A percentile compares a stretch with the other conserved stretches of the same genome.
Evolutionary conservation across 2,797 vertebrate species (phyloP).

Genomic region (Eospalax fontanierii): DNA sequence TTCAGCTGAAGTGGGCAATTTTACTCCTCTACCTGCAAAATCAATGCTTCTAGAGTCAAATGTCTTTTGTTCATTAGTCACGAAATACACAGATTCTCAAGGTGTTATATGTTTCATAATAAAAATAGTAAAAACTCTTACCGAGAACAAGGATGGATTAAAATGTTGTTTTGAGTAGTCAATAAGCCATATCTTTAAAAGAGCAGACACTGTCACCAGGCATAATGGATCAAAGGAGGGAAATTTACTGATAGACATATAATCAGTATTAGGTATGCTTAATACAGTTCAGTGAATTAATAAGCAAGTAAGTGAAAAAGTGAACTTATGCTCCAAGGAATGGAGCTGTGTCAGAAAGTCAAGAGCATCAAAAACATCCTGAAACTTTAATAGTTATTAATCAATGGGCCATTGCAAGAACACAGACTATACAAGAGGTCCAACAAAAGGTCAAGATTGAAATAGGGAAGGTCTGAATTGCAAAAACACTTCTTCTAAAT

Average conservation of each 20-base stretch:
- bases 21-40: neutral
- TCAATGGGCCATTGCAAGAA: neutral
- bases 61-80: neutral
- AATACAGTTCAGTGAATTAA: neutral
- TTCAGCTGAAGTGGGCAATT: constrained; percentile 11
- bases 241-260: neutral
- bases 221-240: neutral
- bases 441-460: neutral
- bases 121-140: constrained; percentile 15
- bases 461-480: neutral
- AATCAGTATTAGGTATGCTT: neutral
- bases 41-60: neutral
- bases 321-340: neutral
- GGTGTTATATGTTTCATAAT: neutral
- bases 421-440: neutral
- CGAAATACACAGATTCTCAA: neutral
- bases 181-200: constrained; percentile 16
- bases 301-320: neutral
- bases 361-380: neutral
- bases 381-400: constrained; percentile 24
- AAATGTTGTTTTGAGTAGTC: neutral
- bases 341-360: neutral
- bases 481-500: neutral
- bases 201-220: neutral
- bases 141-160: neutral